Percentiles rank a stretch among this genome's conserved stretches.
These are phyloP conservation scores for Agapornis canus DNA, from an alignment of 2,797 vertebrate genomes.

Conservation along the genomic window DNA sequence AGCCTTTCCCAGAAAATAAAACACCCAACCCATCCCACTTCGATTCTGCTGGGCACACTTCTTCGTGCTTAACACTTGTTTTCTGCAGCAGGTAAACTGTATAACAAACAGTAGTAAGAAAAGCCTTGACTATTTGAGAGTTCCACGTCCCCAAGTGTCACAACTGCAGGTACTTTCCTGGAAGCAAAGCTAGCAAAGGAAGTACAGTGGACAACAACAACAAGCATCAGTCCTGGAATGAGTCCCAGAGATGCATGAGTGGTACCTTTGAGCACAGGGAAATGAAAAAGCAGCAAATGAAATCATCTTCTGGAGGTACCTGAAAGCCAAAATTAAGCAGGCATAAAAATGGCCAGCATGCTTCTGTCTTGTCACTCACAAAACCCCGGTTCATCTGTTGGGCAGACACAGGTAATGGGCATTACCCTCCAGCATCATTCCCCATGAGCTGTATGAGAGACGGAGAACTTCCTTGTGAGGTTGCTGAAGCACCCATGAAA, in stretches of 20 bases:
- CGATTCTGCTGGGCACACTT: not conserved
- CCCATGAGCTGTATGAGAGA: not conserved
- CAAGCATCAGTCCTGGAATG: not conserved
- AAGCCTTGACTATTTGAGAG: not conserved
- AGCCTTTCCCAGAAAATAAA: not conserved
- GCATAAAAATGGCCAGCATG: fast-evolving
- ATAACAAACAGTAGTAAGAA: not conserved
- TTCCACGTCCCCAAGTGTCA: not conserved
- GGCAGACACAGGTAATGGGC: not conserved
- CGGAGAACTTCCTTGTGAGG: not conserved
- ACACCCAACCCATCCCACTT: not conserved
- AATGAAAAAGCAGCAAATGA: not conserved
- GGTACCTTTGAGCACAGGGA: not conserved
- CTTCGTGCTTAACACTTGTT: not conserved
- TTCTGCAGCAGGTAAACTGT: not conserved
- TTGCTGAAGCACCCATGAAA: not conserved
- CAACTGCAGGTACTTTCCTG: not conserved
- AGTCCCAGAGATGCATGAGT: not conserved
- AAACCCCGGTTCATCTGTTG: not conserved
- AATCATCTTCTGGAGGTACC: not conserved
- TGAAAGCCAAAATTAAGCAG: conserved; percentile 41
- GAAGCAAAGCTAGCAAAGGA: not conserved
- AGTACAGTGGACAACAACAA: not conserved
- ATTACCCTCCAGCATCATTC: not conserved
- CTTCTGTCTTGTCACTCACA: not conserved